Evolutionary conservation across 2,797 vertebrate genomes (phyloP).

Genomic region (Pachyuromys duprasi): DNA sequence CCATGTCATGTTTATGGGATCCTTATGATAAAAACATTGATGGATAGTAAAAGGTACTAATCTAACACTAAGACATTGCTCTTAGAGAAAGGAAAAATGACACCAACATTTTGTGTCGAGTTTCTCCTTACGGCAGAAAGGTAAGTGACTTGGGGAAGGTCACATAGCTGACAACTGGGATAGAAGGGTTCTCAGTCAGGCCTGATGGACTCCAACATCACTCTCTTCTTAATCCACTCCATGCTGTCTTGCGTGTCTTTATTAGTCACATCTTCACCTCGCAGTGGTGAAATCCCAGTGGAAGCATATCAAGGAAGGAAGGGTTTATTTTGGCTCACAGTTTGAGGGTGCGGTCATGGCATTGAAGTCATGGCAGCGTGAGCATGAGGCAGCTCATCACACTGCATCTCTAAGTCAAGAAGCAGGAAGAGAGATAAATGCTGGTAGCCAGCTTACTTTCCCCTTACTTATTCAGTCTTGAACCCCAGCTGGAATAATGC

Average conservation of each 20-base stretch:
- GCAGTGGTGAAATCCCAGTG: background rate
- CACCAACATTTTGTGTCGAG: background rate
- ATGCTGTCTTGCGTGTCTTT: background rate
- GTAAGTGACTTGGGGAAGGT: background rate
- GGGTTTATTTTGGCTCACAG: background rate
- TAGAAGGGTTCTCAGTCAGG: background rate
- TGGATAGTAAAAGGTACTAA: background rate
- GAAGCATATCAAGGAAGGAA: background rate
- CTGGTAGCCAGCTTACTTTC: background rate
- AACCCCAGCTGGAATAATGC: background rate
- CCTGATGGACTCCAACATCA: background rate
- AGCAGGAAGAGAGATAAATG: background rate
- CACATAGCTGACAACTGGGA: background rate
- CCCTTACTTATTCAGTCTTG: background rate
- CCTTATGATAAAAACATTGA: background rate
- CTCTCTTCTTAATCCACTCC: background rate
- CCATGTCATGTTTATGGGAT: background rate
- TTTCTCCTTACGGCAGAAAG: background rate
- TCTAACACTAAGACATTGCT: background rate
- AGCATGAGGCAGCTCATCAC: background rate
- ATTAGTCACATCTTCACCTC: background rate
- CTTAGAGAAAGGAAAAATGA: constrained; percentile 52
- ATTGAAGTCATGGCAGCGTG: background rate
- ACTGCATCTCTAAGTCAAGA: background rate
- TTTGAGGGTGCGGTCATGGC: background rate